A percentile compares a stretch with the other conserved stretches of the same genome.
Evolutionary conservation across 2,888 invertebrate species (phyloP).

Genomic region (Sinelater perroti): DNA sequence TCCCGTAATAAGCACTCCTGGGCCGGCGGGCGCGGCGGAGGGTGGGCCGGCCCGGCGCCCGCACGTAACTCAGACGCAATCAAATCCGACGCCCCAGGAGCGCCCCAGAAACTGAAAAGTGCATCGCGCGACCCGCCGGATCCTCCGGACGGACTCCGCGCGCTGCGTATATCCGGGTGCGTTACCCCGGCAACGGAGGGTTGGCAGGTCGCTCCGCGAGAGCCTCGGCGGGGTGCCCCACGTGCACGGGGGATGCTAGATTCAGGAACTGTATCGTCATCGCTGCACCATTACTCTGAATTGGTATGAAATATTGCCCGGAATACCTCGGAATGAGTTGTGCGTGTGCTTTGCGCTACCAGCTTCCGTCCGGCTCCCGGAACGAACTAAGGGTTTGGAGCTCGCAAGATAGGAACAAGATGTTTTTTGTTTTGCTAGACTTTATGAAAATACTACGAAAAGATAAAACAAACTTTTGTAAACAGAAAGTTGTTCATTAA

Average conservation of each 20-base stretch:
- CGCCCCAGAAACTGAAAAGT: conserved; percentile 31
- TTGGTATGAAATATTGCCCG: conserved; percentile 41
- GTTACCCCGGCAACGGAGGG: conserved; percentile 41
- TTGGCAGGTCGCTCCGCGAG: conserved; percentile 31
- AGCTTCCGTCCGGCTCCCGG: conserved; percentile 30
- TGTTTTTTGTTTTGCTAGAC: no score
- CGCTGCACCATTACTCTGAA: conserved; percentile 40
- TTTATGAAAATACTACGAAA: no score
- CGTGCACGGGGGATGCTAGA: conserved; percentile 39
- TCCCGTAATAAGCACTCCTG: conserved; percentile 1
- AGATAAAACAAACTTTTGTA: no score
- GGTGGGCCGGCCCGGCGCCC: neutral
- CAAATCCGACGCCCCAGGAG: conserved; percentile 23
- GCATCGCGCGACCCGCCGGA: conserved; percentile 24
- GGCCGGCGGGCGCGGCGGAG: neutral
- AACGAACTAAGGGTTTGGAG: no score
- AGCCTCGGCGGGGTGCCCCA: conserved; percentile 38
- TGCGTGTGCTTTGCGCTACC: conserved; percentile 24
- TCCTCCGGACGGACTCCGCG: conserved; percentile 32
- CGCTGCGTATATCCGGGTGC: conserved; percentile 39
- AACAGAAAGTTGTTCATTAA: no score
- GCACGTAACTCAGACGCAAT: conserved; percentile 1
- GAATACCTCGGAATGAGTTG: conserved; percentile 34
- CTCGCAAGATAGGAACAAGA: no score
- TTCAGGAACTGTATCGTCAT: conserved; percentile 42